A percentile compares a stretch with the other conserved stretches of the same genome.
Evolutionary conservation across 1,140 invertebrate species (phyloP).

Genomic region (Adelges cooleyi): DNA sequence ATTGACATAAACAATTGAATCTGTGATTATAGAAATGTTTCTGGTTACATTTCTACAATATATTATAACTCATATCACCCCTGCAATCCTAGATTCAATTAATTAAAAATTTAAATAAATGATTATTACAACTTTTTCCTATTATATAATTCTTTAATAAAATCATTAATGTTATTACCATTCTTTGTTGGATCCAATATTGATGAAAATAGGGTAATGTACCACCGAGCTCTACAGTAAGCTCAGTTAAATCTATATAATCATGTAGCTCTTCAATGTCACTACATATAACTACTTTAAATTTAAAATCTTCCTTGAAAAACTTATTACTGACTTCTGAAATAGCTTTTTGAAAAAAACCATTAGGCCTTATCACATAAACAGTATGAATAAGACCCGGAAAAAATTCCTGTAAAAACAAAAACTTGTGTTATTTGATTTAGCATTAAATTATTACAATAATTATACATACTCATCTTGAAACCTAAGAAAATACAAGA

Average conservation of each 20-base stretch:
- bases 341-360: constrained; percentile 89
- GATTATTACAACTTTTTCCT: no score
- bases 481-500: background rate
- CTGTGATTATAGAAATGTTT: no score
- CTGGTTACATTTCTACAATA: no score
- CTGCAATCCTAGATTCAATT: no score
- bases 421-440: background rate
- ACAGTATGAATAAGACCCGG: constrained; percentile 85
- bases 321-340: constrained; percentile 91
- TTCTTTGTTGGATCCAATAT: constrained; percentile 92
- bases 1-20: no score
- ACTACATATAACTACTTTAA: constrained; percentile 61
- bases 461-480: no score
- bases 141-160: no score
- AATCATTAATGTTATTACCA: no score
- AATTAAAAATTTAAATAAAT: no score
- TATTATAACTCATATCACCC: no score
- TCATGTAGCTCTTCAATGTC: constrained; percentile 72
- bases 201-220: constrained; percentile 79
- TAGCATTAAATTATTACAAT: background rate
- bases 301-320: constrained; percentile 88
- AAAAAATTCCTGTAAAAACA: constrained; percentile 72
- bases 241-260: constrained; percentile 67
- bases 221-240: constrained; percentile 82
- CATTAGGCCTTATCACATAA: constrained; percentile 79